Base-by-base conservation (phyloP, 2,113 vertebrate species). In the Cairina moschata region DNA sequence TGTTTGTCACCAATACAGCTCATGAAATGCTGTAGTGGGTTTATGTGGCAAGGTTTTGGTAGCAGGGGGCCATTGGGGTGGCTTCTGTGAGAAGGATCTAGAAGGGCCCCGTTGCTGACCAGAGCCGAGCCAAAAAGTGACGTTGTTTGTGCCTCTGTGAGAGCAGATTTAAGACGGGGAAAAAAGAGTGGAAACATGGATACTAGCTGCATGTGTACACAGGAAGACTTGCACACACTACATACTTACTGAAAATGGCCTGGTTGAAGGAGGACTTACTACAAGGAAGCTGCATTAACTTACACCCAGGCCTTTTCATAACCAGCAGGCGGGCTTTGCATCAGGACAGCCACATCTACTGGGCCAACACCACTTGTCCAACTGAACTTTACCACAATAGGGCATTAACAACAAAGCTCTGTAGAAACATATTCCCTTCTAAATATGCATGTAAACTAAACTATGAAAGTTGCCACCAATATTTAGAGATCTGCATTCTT, bases 351-450 rank as follows among this genome's bases (percentile, higher is more conserved):
- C 68, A 71, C 25, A 22, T 75, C 86, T 44, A 62, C 50, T 46
- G 46, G 75, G 73, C 17, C 46, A 66, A 26, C 21, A 67, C 31
- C 6, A 50, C 42, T 59, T 87, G 28, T 78, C 56, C 74, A 46
- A 46, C 66, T 67, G 71, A 84, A 78, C 52, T 75, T 92, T 25
- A 55, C 59, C 71, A 55, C 67, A 95, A 86, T 12, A 91, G 50
- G 31, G 25, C 65, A 92, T 11, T 91, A 89, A 82, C 42, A 83
- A 54, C 34, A 62, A 69, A 83, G n/a, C 28, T 52, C 26, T 69
- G 59, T 8, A 83, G 23, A 80, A 91, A 83, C 12, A 31, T 46
- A 52, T 26, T 25, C 13, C 60, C 50, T 91, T 86, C 68, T 91
- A 88, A 93, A 86, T 9, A 8, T 8, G 3, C n/a, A 23, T 1